Base-by-base conservation (phyloP, 2,888 invertebrate species). In the Hyposoter didymator region DNA sequence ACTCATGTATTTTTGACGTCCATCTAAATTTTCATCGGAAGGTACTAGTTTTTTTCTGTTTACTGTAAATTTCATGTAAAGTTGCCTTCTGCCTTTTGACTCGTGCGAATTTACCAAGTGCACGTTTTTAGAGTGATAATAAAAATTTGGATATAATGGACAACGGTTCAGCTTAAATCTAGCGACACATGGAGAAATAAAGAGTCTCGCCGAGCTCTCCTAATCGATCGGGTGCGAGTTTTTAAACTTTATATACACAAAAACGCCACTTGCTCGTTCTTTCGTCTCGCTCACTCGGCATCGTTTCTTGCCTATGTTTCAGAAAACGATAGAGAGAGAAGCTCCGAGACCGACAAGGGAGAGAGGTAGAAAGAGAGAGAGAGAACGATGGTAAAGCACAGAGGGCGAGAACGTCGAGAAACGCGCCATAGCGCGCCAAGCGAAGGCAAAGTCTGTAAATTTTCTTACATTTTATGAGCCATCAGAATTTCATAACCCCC, bases 381-480 rank as follows among this genome's bases (percentile, higher is more conserved):
- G n/a, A 64, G 79, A 75, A 69, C 66, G 85, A 45, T 64, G 72
- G 62, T 72, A 87, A 86, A 81, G 43, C 49, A 72, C 72, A 78
- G 66, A 76, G 76, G 85, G 86, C 81, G 86, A 82, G 86, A 84
- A 87, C 82, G 86, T 79, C 83, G 82, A 86, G 85, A 84, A 82
- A 86, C 88, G 82, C 85, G 82, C 85, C 74, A 84, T 86, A 83
- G 88, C 78, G 88, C 85, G 74, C 66, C 82, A 83, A 88, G 88
- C 88, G 88, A 89, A 88, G 89, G 90, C 90, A 89, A 92, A 93
- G 93, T 93, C 94, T 94, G 94, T 94, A 94, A 94, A 94, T 94
- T 94, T 94, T 94, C 94, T 93, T 94, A 93, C 93, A 94, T 94
- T 94, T 94, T 94, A 94, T 93, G 94, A 94, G 93, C 93, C 93